Base-by-base conservation (phyloP, 1,140 invertebrate genomes). In the Drosophila prosaltans region DNA sequence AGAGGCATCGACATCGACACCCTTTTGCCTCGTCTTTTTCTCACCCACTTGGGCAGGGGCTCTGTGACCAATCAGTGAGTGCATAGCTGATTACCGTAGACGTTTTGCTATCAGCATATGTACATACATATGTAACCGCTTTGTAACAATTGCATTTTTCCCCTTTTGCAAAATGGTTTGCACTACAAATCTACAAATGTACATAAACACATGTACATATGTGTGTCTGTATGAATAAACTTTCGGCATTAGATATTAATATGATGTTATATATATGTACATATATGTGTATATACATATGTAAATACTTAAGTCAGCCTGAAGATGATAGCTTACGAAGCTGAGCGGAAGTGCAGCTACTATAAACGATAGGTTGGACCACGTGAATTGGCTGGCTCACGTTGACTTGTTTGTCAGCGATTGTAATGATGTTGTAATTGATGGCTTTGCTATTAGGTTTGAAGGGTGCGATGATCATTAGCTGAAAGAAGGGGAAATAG, bases 381-480 rank as follows among this genome's bases (percentile, higher is more conserved):
- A 83, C 81, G 81, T 83, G 81, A 84, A 72, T 57, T 26, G 3
- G 7, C 5, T 26, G 11, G 9, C 73, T 84, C 81, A 83, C 81
- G 81, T 83, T 73, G 78, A 73, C 65, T 75, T 66, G 40, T 51
- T 26, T 51, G 45, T 7, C 2, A 9, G 45, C 21, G 24, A 51
- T 26, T 51, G 7, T 8, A 36, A 45, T 48, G 62, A 80, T 80
- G 67, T 57, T 65, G 77, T 74, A 80, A 80, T 62, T 59, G 57
- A 21, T 26, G 30, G 32, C 28, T 32, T 32, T 3, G n/a, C 16
- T 30, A 10, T 24, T 30, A 39, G 7, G 30, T 5, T 32, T 32
- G n/a, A 59, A 39, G 11, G 36, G 36, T 59, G 57, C 32, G 8
- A 51, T 39, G 21, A 59, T 16, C 30, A 32, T 8, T 2, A 9